Evolutionary conservation across 2,797 vertebrate genomes (phyloP), one percentile per base, ranked within the genome.

Genomic region (Meriones psammophilus): DNA sequence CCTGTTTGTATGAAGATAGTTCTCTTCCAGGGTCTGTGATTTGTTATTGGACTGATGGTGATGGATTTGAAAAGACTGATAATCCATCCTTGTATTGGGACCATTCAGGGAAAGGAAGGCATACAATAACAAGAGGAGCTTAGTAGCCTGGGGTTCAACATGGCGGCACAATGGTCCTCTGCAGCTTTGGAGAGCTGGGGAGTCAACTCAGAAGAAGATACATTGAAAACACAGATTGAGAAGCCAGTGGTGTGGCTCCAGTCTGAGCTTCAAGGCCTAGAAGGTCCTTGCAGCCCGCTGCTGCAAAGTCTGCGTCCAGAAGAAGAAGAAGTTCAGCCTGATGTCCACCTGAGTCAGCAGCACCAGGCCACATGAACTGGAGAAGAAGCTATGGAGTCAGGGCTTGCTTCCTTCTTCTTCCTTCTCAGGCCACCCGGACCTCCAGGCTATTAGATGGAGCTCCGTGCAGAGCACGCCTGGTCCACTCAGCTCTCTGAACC

Each of bases 201-300:
- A 50, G 17, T 18, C 30, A 58, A 66, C 79, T 46, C 62, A 50
- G 54, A 15, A 18, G 9, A 33, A 50, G 80, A 60, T 71, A n/a
- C 39, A 30, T 74, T 46, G 22, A 64, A 24, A 78, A 62, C 50
- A 68, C 15, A 84, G 28, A 84, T 20, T 36, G 46, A 68, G 28
- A n/a, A 17, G 9, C 8, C n/a, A 22, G 1, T 2, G 24, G 17
- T 13, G 6, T 5, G 8, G 13, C 33, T 42, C 2, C 13, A n/a
- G 28, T n/a, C 14, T 46, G 58, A 60, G 15, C 10, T 15, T 17
- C 20, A 39, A 69, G 26, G 12, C 22, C 60, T 60, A 4, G 36
- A 46, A 56, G 71, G 18, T 14, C 6, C n/a, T 24, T 54, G 39
- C 20, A 66, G 30, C 22, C 66, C 30, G 22, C 36, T 5, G 46